These are phyloP conservation scores for Amphimedon queenslandica DNA, from an alignment of 37 sponge, comb jelly and placozoan genomes.

Conservation along the genomic window DNA sequence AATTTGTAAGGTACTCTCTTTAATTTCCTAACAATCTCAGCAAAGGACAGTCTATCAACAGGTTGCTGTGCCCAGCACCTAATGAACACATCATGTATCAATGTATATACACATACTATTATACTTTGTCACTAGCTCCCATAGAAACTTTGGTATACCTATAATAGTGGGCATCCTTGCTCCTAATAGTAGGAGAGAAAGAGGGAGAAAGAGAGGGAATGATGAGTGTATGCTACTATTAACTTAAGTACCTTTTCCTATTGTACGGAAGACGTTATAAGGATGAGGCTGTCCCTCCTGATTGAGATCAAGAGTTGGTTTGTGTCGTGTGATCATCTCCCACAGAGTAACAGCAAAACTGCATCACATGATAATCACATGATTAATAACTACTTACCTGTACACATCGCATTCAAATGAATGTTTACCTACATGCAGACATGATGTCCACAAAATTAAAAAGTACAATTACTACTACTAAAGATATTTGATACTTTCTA, in stretches of 20 bases:
- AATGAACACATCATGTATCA: background rate
- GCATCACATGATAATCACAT: background rate
- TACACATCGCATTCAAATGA: background rate
- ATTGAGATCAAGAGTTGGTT: background rate
- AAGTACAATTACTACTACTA: too few relatives aligned
- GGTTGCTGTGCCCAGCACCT: background rate
- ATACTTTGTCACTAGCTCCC: background rate
- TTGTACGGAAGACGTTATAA: background rate
- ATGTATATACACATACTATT: background rate
- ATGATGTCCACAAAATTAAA: background rate
- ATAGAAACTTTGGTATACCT: background rate
- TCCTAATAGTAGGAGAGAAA: background rate
- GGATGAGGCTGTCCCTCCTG: background rate
- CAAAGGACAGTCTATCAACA: background rate
- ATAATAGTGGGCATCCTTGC: background rate
- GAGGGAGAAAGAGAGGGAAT: too few relatives aligned
- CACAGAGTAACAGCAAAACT: background rate
- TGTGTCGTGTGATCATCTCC: background rate
- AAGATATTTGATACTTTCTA: too few relatives aligned
- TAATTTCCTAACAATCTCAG: background rate
- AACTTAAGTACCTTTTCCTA: background rate
- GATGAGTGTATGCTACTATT: background rate
- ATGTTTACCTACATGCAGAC: background rate
- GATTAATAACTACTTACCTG: background rate
- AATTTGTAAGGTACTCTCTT: background rate